Conservation (phyloP, 2,888 invertebrate genomes). For the Drosophila antonietae region DNA sequence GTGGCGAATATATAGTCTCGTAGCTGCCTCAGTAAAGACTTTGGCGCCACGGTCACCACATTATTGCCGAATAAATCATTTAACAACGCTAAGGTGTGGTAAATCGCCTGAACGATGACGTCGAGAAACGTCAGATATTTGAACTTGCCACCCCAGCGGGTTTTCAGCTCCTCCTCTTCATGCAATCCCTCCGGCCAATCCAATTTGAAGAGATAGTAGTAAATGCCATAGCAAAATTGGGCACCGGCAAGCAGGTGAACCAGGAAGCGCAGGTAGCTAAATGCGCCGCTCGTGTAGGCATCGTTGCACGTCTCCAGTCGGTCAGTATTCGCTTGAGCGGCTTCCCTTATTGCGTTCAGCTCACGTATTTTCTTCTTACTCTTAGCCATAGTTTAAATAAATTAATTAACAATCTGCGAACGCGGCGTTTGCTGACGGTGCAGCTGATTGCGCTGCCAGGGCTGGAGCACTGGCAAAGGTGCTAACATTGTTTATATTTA, state of each 20-base stretch:
- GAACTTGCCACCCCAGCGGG: conserved; percentile 89
- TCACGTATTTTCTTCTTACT: conserved; percentile 66
- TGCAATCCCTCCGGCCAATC: conserved; percentile 56
- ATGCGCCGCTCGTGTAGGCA: conserved; percentile 72
- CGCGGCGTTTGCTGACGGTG: conserved; percentile 25
- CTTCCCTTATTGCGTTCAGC: conserved; percentile 50
- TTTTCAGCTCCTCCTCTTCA: conserved; percentile 62
- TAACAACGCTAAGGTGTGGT: conserved; percentile 89
- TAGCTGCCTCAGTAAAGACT: conserved; percentile 86
- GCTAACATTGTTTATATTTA: conserved; percentile 17
- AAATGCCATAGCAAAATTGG: conserved; percentile 88
- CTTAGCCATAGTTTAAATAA: conserved; percentile 46
- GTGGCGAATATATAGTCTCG: conserved; percentile 89
- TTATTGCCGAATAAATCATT: conserved; percentile 91
- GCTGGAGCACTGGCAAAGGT: conserved; percentile 11
- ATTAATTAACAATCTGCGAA: conserved; percentile 16
- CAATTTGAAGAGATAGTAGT: conserved; percentile 88
- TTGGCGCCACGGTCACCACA: conserved; percentile 87
- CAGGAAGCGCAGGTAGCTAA: conserved; percentile 67
- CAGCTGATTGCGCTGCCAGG: conserved; percentile 24
- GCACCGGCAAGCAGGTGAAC: conserved; percentile 87
- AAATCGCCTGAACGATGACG: conserved; percentile 90
- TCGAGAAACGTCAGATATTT: conserved; percentile 93
- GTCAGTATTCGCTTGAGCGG: conserved; percentile 40
- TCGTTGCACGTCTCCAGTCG: conserved; percentile 59